phyloP scores from a whole-genome alignment of 2,113 vertebrate genomes.

The Coracopsis vasa region DNA sequence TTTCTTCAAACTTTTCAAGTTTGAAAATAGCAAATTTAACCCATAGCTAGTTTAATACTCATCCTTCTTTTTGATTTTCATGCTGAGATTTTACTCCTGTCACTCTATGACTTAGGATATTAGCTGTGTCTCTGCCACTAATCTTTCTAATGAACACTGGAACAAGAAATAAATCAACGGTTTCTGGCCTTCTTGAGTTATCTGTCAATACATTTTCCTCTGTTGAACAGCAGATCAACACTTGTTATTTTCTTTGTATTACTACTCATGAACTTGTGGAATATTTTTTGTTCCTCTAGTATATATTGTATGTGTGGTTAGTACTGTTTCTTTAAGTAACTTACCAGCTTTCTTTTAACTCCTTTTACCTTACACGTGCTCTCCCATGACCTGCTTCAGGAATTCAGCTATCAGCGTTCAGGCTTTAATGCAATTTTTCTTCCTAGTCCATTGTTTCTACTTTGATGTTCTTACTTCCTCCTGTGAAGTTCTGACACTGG shows the following conservation, averaged over 20 bases:
- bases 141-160: background rate
- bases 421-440: background rate
- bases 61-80: background rate
- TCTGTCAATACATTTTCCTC: background rate
- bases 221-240: background rate
- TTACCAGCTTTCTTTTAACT: background rate
- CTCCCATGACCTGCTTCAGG: background rate
- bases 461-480: background rate
- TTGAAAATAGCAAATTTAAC: background rate
- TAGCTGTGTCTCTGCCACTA: background rate
- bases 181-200: background rate
- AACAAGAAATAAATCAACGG: background rate
- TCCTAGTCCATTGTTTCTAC: background rate
- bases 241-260: background rate
- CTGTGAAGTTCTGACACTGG: background rate
- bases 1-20: background rate
- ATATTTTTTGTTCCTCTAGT: background rate
- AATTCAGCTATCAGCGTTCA: background rate
- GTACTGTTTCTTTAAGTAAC: background rate
- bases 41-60: background rate
- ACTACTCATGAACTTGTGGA: background rate
- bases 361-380: background rate
- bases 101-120: background rate
- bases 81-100: background rate
- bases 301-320: background rate